phyloP scores from a whole-genome alignment of 1,140 invertebrate genomes.

The Cherax destructor region DNA sequence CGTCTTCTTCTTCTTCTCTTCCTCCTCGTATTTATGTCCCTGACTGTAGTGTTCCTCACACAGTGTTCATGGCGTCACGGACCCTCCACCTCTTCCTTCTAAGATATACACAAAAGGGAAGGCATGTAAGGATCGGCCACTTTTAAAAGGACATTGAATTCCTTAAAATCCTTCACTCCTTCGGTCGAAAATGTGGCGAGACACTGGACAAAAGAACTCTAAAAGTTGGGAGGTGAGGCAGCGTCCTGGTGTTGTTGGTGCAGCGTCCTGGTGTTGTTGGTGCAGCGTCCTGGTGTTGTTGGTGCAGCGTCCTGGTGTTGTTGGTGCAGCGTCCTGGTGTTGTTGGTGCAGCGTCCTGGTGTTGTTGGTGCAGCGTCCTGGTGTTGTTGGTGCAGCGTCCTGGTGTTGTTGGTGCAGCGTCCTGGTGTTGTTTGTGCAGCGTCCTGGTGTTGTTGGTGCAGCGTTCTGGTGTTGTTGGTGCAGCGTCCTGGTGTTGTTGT shows the following conservation, averaged over 20 bases:
- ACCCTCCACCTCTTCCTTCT: neutral
- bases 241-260: neutral
- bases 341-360: no score
- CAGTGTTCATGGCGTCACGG: neutral
- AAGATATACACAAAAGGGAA: neutral
- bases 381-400: no score
- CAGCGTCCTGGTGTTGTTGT: neutral
- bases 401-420: no score
- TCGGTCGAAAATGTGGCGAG: neutral
- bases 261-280: neutral
- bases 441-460: no score
- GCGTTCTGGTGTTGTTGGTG: no score
- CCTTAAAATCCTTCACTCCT: slow-evolving; percentile 18
- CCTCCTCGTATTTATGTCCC: neutral
- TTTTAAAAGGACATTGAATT: slow-evolving; percentile 17
- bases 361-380: no score
- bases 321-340: no score
- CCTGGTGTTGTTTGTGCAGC: no score
- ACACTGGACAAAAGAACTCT: neutral
- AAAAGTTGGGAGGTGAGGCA: neutral
- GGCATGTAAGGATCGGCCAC: neutral
- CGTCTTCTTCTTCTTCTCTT: neutral
- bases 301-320: no score
- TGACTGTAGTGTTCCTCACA: neutral
- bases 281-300: no score